phyloP scores from a whole-genome alignment of 2,797 vertebrate genomes.

The Thripadectes ignobilis region DNA sequence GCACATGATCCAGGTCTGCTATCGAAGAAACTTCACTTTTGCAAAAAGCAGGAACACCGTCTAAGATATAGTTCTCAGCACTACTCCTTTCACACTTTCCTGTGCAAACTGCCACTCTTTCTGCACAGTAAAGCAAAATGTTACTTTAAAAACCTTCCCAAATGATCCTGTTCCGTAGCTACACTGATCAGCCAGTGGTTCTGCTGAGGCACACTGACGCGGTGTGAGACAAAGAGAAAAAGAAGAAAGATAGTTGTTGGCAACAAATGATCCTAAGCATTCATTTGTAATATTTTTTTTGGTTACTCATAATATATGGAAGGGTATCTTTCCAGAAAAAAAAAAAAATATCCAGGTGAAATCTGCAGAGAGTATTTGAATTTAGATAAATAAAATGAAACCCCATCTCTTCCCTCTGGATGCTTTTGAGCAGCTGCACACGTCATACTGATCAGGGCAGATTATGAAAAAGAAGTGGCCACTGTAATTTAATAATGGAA shows the following conservation, averaged over 20 bases:
- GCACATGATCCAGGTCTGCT: not conserved
- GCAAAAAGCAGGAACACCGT: not conserved
- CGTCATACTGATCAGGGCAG: not conserved
- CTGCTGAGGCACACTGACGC: not conserved
- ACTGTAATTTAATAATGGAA: not conserved
- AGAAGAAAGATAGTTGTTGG: not conserved
- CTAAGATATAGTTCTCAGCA: not conserved
- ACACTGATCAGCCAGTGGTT: not conserved
- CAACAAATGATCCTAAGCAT: accelerated
- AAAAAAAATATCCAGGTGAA: not conserved
- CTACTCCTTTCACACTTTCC: not conserved
- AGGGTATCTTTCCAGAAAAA: not conserved
- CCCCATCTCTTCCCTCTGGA: not conserved
- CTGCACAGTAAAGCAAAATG: not conserved
- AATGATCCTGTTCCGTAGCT: not conserved
- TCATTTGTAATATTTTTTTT: not conserved
- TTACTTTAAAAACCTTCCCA: not conserved
- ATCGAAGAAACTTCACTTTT: not conserved
- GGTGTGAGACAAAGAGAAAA: not conserved
- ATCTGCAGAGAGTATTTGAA: not conserved
- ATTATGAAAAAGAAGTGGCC: not conserved
- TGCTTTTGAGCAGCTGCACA: not conserved
- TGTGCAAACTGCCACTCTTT: not conserved
- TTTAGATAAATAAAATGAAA: not conserved
- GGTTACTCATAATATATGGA: not conserved